Base-by-base conservation (phyloP, 37 sponge, comb jelly and placozoan species). In the Ianthella basta region DNA sequence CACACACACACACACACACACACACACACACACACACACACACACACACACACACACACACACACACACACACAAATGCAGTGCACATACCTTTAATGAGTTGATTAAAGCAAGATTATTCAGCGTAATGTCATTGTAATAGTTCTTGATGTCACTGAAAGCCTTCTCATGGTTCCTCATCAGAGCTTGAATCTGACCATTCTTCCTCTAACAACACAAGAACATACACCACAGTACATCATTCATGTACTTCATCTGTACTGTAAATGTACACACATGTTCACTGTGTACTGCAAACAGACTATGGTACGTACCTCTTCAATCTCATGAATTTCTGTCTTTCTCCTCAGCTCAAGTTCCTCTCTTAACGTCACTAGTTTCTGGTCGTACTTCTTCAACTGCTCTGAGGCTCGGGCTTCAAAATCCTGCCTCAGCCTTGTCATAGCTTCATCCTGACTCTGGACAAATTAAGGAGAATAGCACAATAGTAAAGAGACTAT, bases 81-180 rank as follows among this genome's bases (percentile, higher is more conserved):
- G n/a, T 5, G 35, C 59, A 55, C 86, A 30, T 81, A 96, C 98
- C 87, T 99, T 99, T 59, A 99, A 90, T 35, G 97, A 94, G 88
- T 96, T 96, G 80, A 99, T 99, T 74, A 99, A 95, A 34, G 97
- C 93, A 12, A 99, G 86, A 89, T 99, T 99, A 82, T 99, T 99
- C 63, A 96, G 95, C 15, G 99, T 99, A 84, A 99, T 99, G 83
- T 99, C 99, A 81, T 99, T 99, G 88, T 99, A 99, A 84, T 99
- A 99, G 82, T 95, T 96, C 91, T 99, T 99, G 83, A 99, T 99
- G 82, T 96, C 97, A 87, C 95, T 95, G 86, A 99, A 99, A 4
- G 97, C 97, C 83, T 96, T 99, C 83, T 99, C 99, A 80, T 99
- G 99, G 73, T 99, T 99, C 86, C 88, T 94, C 97, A 96, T 99